These are phyloP conservation scores for Leucoraja erinaceus DNA, from an alignment of 2,113 vertebrate species.

Conservation along the genomic window DNA sequence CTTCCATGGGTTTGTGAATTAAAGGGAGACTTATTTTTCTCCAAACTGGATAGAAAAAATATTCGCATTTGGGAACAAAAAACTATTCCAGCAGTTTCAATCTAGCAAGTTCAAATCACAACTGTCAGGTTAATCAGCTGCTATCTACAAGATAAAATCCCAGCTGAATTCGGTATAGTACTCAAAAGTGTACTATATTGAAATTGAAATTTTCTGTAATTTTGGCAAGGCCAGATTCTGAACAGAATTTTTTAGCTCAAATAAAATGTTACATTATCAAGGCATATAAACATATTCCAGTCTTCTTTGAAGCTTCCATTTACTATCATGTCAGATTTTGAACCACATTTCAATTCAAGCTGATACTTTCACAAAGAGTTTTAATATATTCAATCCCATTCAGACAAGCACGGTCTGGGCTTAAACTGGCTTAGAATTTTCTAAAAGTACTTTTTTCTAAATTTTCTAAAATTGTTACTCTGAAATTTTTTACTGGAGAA, in stretches of 20 bases:
- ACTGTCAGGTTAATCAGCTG: neutral
- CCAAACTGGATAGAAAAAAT: neutral
- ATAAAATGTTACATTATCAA: neutral
- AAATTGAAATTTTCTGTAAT: neutral
- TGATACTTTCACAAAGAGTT: neutral
- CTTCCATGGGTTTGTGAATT: neutral
- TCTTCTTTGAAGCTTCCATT: neutral
- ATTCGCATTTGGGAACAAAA: neutral
- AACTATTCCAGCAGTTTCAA: neutral
- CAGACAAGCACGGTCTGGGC: neutral
- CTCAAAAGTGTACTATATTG: neutral
- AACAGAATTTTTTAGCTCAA: neutral
- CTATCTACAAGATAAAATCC: constrained; percentile 6
- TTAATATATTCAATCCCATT: neutral
- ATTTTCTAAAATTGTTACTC: neutral
- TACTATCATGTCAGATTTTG: neutral
- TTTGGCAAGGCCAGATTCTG: neutral
- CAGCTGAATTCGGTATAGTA: neutral
- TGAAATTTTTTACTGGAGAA: neutral
- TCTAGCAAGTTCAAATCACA: neutral
- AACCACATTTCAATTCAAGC: neutral
- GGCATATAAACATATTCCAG: neutral
- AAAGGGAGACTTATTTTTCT: neutral
- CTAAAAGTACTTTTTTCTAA: neutral
- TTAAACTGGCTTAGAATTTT: neutral